Base-by-base conservation (phyloP, 2,888 invertebrate species). In the Pandemis corylana region DNA sequence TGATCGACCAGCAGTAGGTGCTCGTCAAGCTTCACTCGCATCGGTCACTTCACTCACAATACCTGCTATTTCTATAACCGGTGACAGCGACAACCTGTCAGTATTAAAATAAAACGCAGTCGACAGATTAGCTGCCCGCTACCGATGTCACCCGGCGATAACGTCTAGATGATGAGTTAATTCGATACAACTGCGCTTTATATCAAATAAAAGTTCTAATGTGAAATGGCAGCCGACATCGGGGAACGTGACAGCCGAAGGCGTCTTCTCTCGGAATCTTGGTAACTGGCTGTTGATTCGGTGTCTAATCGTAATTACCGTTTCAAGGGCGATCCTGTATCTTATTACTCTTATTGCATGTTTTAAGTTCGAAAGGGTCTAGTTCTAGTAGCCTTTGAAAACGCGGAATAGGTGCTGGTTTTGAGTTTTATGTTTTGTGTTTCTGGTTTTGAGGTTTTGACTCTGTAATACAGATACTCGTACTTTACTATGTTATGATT, bases 141-240 rank as follows among this genome's bases (percentile, higher is more conserved):
- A 75, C 75, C 71, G 75, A 75, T 75, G 75, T 75, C 75, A 71
- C 44, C 68, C 46, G 67, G 6, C 41, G 75, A 75, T 75, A 75
- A 75, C 66, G 70, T 70, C 66, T 5, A 15, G 61, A 62, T 71
- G 71, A 75, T 62, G 75, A 75, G 75, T 75, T 75, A 75, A 75
- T 71, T 75, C 75, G 71, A 75, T 71, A 67, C 64, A 67, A 67
- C 51, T 64, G 68, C 61, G 46, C 56, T 70, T 74, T 65, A 65
- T 46, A 66, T 75, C 71, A 67, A 67, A 67, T 56, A 62, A 62
- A 66, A 75, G 63, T 66, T 67, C 71, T 75, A 75, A 75, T 71
- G 66, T 70, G 71, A 75, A 46, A 66, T 41, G 64, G 42, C 20
- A 41, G 51, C 49, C 70, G 75, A 67, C 75, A 46, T 68, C 68